Conservation (phyloP, 2,113 vertebrate genomes). For the Tenrec ecaudatus region DNA sequence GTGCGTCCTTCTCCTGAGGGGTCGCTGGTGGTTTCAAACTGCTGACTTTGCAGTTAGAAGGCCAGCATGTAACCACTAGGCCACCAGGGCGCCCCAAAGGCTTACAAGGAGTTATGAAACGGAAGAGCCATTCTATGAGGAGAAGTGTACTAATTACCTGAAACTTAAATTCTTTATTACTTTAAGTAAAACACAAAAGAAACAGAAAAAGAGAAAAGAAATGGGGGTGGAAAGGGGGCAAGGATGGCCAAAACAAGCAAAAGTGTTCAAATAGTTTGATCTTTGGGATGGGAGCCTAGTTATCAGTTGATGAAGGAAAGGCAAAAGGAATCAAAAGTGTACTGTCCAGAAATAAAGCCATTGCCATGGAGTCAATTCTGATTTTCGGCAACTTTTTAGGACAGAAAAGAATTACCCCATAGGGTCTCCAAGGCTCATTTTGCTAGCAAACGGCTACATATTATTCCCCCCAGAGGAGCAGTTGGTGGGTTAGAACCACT, state of each 20-base stretch:
- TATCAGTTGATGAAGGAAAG: conserved; percentile 23
- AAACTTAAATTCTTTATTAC: neutral
- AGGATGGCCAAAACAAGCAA: neutral
- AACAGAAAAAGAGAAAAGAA: neutral
- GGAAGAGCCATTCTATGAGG: neutral
- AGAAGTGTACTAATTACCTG: neutral
- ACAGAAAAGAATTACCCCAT: neutral
- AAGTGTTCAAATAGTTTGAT: neutral
- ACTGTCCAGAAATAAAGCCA: neutral
- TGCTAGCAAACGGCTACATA: no score
- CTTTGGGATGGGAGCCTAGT: neutral
- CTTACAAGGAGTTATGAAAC: conserved; percentile 11
- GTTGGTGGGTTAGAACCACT: no score
- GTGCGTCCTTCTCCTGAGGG: no score
- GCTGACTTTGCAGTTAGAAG: no score
- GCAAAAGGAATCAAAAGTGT: neutral
- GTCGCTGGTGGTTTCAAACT: no score
- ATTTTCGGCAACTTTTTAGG: neutral
- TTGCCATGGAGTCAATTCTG: neutral
- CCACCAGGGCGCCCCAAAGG: neutral
- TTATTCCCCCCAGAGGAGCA: no score
- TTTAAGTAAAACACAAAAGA: neutral
- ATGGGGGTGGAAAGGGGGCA: neutral
- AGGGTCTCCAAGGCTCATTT: no score
- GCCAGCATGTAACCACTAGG: no score